A percentile compares a stretch with the other conserved stretches of the same genome.
phyloP scores from a whole-genome alignment of 2,113 vertebrate genomes.

The Choloepus hoffmanni region DNA sequence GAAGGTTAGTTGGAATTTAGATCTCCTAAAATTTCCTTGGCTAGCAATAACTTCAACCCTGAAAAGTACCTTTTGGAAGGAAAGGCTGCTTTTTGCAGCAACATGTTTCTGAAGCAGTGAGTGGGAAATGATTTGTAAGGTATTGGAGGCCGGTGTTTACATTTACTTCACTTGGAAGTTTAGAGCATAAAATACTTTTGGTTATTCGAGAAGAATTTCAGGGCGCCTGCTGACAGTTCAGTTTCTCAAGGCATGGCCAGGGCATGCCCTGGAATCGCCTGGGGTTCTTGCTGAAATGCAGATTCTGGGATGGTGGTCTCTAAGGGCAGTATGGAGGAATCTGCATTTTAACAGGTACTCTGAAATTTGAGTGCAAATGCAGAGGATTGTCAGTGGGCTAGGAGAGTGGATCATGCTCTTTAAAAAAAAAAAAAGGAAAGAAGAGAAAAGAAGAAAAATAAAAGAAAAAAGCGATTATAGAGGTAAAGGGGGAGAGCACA shows the following conservation, averaged over 20 bases:
- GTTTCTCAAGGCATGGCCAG: background rate
- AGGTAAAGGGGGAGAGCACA: background rate
- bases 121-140: background rate
- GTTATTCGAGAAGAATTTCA: background rate
- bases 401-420: background rate
- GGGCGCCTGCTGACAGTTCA: background rate
- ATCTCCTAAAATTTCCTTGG: conserved; percentile 2
- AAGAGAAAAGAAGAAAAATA: background rate
- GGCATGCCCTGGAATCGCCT: background rate
- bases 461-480: background rate
- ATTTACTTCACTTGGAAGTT: conserved; percentile 14
- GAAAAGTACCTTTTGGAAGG: background rate
- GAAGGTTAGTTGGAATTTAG: conserved; percentile 22
- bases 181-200: background rate
- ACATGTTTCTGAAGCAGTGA: background rate
- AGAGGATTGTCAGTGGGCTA: background rate
- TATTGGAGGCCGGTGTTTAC: background rate
- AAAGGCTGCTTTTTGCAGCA: background rate
- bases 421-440: background rate
- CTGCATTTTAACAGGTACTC: background rate
- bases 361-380: background rate
- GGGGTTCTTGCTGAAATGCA: background rate
- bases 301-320: background rate
- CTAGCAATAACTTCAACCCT: background rate
- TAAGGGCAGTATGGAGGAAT: background rate